These are phyloP conservation scores for Pogoniulus pusillus DNA, from an alignment of 2,797 vertebrate species.

Conservation along the genomic window DNA sequence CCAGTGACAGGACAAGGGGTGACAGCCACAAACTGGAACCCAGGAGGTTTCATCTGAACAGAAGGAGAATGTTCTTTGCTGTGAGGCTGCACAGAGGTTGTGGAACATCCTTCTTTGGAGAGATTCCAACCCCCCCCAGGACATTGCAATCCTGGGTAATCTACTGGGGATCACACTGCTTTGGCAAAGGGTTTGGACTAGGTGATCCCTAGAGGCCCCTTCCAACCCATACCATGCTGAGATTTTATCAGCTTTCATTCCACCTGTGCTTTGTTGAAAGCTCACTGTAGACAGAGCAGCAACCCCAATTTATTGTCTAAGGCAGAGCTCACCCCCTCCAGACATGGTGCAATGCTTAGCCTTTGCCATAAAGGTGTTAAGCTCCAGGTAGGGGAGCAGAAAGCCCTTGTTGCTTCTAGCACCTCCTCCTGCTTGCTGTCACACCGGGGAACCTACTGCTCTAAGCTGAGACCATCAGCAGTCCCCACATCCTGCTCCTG, in stretches of 20 bases:
- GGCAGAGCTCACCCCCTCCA: neutral
- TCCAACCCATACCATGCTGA: no score
- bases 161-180: no score
- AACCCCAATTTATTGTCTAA: rapidly evolving
- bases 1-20: no score
- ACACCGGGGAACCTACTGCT: neutral
- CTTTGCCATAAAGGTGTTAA: neutral
- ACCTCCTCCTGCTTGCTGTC: neutral
- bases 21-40: no score
- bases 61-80: no score
- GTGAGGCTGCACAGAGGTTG: no score
- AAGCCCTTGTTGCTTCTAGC: neutral
- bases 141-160: no score
- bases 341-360: neutral
- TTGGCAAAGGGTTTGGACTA: no score
- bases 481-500: neutral
- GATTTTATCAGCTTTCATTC: neutral
- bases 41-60: no score
- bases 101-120: no score
- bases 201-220: no score
- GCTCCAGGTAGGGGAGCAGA: neutral
- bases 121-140: no score
- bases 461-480: neutral
- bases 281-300: neutral
- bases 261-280: neutral